Evolutionary conservation across 2,797 vertebrate genomes (phyloP), one percentile per base, ranked within the genome.

Genomic region (Sebastes baramenuke): DNA sequence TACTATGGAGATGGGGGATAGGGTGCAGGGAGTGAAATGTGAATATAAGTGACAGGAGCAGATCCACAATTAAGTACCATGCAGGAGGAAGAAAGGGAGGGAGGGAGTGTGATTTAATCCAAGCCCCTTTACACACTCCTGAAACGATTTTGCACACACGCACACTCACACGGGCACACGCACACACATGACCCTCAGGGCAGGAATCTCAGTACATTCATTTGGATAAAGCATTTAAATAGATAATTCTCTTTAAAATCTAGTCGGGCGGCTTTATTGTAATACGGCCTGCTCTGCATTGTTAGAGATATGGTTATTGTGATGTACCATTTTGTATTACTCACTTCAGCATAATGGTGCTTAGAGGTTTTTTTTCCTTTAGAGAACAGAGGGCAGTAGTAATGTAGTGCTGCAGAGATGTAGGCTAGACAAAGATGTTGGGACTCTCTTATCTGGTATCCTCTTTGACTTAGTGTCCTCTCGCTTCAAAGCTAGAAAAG

Each of bases 41-140:
- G 84, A 92, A 86, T 81, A 76, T 81, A 93, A 92, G 90, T 92
- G 92, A 90, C 90, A 94, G 67, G 71, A 80, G 76, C 86, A 91
- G 83, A 89, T 81, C 80, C 59, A 75, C 82, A 89, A 89, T 92
- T 80, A 91, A 73, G 79, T 77, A 68, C 20, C 78, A 80, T 77
- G 61, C 36, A 68, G 70, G 67, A 71, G 34, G 38, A 62, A 58
- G 66, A 73, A 56, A 38, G 54, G n/a, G 59, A 64, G 29, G 30
- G 32, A 58, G 72, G 8, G 38, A 8, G 18, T 34, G 55, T 78
- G 73, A 75, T 86, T 80, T 67, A 67, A 76, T 85, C 29, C 46
- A 66, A 83, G 42, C 38, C 38, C 29, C 22, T 79, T 71, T 36
- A 20, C 38, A 72, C 66, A 83, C 58, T 77, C 32, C 60, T 61